Percentiles rank a stretch among this genome's conserved stretches.
These are phyloP conservation scores for Microcaecilia unicolor DNA, from an alignment of 2,797 vertebrate genomes.

Conservation along the genomic window DNA sequence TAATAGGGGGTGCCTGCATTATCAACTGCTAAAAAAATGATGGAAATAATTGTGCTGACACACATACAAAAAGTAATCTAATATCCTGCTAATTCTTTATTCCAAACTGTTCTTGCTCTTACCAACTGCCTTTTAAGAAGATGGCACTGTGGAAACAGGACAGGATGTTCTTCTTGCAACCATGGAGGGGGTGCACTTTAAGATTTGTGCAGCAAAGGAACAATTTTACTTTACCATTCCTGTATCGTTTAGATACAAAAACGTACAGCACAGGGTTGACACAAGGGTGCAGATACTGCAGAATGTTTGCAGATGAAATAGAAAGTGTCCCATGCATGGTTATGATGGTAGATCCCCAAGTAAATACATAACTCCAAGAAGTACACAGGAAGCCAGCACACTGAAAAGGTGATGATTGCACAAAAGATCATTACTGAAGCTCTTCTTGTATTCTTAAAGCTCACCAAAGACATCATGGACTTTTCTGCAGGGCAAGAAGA, in stretches of 20 bases:
- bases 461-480: conserved; percentile 55
- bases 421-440: conserved; percentile 60
- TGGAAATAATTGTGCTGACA: too few relatives aligned
- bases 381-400: conserved; percentile 60
- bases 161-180: conserved; percentile 41
- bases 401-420: conserved; percentile 54
- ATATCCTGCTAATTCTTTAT: too few relatives aligned
- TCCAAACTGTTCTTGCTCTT: too few relatives aligned
- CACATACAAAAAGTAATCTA: too few relatives aligned
- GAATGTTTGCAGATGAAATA: conserved; percentile 52
- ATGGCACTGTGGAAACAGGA: too few relatives aligned
- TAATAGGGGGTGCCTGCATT: too few relatives aligned
- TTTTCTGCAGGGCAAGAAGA: conserved; percentile 55
- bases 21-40: too few relatives aligned
- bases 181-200: conserved; percentile 43
- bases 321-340: conserved; percentile 51
- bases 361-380: conserved; percentile 57
- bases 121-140: too few relatives aligned
- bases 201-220: conserved; percentile 38
- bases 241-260: conserved; percentile 48
- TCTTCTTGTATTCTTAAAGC: conserved; percentile 51
- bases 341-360: conserved; percentile 46
- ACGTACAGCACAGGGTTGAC: conserved; percentile 56
- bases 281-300: conserved; percentile 55
- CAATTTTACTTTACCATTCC: conserved; percentile 44